Evolutionary conservation across 2,113 vertebrate species (phyloP), one percentile per base, ranked within the genome.

Genomic region (Stigmatopora nigra): DNA sequence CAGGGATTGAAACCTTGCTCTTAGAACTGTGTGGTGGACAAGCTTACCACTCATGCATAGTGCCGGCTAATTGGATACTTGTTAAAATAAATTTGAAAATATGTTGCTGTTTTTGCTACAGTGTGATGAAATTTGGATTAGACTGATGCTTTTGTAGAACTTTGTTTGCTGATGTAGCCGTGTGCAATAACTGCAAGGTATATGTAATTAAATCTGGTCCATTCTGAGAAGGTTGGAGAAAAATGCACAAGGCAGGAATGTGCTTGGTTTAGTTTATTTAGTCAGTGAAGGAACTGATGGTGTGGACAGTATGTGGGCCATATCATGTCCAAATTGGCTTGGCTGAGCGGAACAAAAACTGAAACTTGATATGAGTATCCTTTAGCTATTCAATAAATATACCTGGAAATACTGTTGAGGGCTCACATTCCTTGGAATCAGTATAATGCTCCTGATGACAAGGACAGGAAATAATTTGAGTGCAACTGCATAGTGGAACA

Each of bases 311-410:
- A n/a, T 65, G 52, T 48, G 57, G 48, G 52, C 61, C 47, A 73
- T 51, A 67, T 25, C n/a, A 3, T 64, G 46, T 59, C 52, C 63
- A 75, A 79, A 67, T 73, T 68, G 70, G 78, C 78, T 85, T 77
- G 75, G 55, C 78, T 78, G 74, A 65, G 63, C 20, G n/a, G 74
- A 62, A 77, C 81, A 78, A 87, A 84, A 79, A 62, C 56, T 77
- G 87, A 89, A 89, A 89, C 77, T 71, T 80, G 84, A 90, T 89
- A 82, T 83, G 79, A 81, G 88, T 85, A 85, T 88, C 85, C 81
- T 80, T 78, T 70, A 76, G 81, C 86, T 81, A 78, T 81, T 77
- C 77, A 81, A 77, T 85, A 77, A 84, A 79, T 76, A 71, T 71
- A 82, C 78, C 82, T 80, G 83, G 85, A 84, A 83, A 82, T 78